Percentiles rank a stretch among this genome's conserved stretches.
These are phyloP conservation scores for Acanthaster planci DNA, from an alignment of 35 echinoderm and acorn worm genomes.

Conservation along the genomic window DNA sequence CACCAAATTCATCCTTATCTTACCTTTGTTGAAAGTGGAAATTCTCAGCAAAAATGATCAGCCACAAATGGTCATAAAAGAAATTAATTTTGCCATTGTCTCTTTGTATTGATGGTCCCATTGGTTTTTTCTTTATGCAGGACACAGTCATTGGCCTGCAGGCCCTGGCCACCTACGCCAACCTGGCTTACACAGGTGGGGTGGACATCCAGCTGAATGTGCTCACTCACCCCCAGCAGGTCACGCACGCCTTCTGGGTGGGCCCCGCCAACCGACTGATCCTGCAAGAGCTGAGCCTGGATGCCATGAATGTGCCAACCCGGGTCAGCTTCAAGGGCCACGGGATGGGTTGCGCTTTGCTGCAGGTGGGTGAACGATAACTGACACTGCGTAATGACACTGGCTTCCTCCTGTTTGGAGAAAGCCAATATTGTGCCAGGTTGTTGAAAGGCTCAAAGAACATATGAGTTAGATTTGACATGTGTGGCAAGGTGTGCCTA, in stretches of 20 bases:
- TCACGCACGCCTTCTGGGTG: not conserved
- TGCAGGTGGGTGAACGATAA: conserved; percentile 45
- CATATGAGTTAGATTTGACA: not conserved
- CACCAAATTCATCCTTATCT: too few relatives aligned
- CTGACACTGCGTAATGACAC: not conserved
- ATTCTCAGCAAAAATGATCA: too few relatives aligned
- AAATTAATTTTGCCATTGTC: too few relatives aligned
- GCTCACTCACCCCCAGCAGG: not conserved
- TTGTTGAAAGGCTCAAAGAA: not conserved
- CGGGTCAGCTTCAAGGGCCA: conserved; percentile 39
- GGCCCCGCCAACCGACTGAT: conserved; percentile 61
- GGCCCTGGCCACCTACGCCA: conserved; percentile 59
- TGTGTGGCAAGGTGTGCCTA: not conserved
- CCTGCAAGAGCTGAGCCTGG: conserved; percentile 45
- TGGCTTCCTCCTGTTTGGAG: not conserved
- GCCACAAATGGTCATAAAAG: too few relatives aligned
- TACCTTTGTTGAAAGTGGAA: too few relatives aligned
- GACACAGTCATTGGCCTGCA: conserved; percentile 81
- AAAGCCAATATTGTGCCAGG: not conserved
- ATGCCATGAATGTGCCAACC: conserved; percentile 36
- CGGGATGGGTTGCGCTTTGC: conserved; percentile 66
- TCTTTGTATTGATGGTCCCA: not conserved
- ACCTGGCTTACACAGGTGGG: conserved; percentile 44
- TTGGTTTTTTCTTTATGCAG: conserved; percentile 32
- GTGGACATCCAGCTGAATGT: conserved; percentile 10